Evolutionary conservation across 2,888 invertebrate genomes (phyloP).

Genomic region (Romanomermis culicivorax): DNA sequence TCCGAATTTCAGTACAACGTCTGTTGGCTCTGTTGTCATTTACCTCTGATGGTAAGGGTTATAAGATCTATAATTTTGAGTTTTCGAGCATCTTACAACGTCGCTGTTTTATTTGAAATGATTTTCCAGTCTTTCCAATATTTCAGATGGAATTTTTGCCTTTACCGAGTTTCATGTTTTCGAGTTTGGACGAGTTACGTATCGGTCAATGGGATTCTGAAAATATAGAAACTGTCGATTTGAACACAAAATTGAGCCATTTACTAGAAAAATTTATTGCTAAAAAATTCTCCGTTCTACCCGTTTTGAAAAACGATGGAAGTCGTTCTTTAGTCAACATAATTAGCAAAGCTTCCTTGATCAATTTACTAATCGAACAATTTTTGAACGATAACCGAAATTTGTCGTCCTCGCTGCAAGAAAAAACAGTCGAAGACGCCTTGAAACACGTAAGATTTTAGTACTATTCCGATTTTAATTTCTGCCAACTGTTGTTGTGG

Average conservation of each 20-base stretch:
- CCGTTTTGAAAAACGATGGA: not conserved
- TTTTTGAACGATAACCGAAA: not conserved
- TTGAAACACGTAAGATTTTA: not conserved
- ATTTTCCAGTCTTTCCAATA: not conserved
- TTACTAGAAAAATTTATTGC: not conserved
- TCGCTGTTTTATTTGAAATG: no score
- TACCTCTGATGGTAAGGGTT: no score
- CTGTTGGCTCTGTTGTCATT: no score
- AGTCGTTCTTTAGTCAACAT: not conserved
- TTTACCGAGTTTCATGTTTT: not conserved
- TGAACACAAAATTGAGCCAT: not conserved
- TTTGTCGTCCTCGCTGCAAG: not conserved
- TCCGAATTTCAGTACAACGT: no score
- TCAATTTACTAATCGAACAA: not conserved
- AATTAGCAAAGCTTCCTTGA: not conserved
- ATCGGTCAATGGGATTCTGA: not conserved
- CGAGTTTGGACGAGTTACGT: not conserved
- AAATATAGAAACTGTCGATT: not conserved
- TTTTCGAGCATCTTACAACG: no score
- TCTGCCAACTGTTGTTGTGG: no score
- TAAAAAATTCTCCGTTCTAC: not conserved
- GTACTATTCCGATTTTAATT: not conserved
- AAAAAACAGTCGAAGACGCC: not conserved
- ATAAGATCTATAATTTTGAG: no score
- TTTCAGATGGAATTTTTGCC: not conserved